Evolutionary conservation across 2,888 invertebrate species (phyloP).

Genomic region (Patella caerulea): DNA sequence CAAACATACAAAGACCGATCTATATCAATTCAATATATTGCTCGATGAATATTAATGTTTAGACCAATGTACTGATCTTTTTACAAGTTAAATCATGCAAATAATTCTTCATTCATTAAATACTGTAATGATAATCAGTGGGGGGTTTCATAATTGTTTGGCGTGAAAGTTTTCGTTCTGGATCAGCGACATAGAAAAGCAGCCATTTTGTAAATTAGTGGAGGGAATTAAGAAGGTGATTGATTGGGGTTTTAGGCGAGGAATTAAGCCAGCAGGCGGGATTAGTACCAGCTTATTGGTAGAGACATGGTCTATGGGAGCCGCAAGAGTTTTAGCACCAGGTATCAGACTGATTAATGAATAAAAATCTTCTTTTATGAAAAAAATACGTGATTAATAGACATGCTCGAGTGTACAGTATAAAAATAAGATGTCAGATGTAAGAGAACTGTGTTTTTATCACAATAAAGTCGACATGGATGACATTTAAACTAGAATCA

Average conservation of each 20-base stretch:
- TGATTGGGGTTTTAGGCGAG: not conserved
- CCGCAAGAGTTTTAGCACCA: not conserved
- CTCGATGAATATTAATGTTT: too few species aligned
- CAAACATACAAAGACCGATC: too few species aligned
- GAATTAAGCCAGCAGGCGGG: not conserved
- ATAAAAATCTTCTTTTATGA: not conserved
- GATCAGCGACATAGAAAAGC: not conserved
- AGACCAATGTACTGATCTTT: too few species aligned
- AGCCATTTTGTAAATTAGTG: not conserved
- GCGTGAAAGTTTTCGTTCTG: not conserved
- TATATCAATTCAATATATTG: too few species aligned
- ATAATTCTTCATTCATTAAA: too few species aligned
- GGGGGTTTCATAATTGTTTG: too few species aligned
- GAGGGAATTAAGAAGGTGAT: not conserved
- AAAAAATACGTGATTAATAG: not conserved
- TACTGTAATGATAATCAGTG: too few species aligned
- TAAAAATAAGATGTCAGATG: too few species aligned
- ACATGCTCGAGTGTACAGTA: not conserved
- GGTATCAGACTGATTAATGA: constrained; percentile 2
- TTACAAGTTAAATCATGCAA: too few species aligned
- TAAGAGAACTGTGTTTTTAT: too few species aligned
- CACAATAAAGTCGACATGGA: too few species aligned
- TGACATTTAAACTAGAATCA: too few species aligned
- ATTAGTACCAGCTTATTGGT: not conserved
- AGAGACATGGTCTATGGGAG: not conserved